These are phyloP conservation scores for Xestia xanthographa DNA, from an alignment of 2,888 invertebrate genomes.

Conservation along the genomic window DNA sequence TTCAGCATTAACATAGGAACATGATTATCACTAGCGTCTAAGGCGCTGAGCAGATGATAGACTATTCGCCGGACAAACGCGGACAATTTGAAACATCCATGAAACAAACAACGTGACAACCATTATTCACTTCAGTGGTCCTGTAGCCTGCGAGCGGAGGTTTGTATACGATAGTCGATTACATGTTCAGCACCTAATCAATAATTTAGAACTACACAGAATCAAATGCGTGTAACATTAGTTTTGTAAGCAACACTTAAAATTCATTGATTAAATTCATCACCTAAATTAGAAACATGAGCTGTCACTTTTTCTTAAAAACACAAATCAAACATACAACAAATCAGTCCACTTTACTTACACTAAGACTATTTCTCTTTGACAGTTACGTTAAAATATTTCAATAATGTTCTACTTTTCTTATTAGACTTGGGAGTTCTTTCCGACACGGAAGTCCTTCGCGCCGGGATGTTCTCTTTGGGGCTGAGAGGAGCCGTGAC, in stretches of 20 bases:
- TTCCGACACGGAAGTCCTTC: constrained; percentile 78
- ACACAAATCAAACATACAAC: constrained; percentile 28
- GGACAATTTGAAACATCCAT: background rate
- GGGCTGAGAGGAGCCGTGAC: constrained; percentile 73
- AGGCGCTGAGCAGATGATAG: background rate
- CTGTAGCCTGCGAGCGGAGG: background rate
- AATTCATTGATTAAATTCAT: constrained; percentile 17
- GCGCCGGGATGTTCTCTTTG: constrained; percentile 73
- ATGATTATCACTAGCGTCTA: constrained; percentile 24
- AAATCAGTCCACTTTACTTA: constrained; percentile 66
- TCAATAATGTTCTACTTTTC: constrained; percentile 79
- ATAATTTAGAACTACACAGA: constrained; percentile 2
- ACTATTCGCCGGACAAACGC: background rate
- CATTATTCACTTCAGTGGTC: background rate
- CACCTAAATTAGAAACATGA: constrained; percentile 1
- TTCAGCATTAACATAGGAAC: constrained; percentile 33
- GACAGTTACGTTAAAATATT: constrained; percentile 80
- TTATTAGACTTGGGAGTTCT: constrained; percentile 73
- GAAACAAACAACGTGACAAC: constrained; percentile 1
- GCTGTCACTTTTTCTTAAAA: constrained; percentile 38
- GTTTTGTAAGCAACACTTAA: constrained; percentile 9
- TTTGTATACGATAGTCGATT: background rate
- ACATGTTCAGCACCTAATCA: background rate
- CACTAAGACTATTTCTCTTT: constrained; percentile 71
- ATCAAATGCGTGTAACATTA: background rate